Evolutionary conservation across 2,888 invertebrate species (phyloP).

Genomic region (Arenicola marina): DNA sequence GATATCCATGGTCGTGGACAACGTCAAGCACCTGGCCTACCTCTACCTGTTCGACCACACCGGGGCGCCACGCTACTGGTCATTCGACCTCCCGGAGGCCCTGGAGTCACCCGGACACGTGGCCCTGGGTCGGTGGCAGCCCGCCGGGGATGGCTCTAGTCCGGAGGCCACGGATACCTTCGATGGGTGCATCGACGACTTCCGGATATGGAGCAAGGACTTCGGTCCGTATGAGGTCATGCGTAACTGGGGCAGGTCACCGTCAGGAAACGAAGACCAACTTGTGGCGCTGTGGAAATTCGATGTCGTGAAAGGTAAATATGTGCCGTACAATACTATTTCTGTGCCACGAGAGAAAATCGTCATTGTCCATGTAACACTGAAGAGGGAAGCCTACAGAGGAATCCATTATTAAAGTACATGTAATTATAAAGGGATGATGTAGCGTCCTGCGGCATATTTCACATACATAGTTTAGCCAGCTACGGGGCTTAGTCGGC

Average conservation of each 20-base stretch:
- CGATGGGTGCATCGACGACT: conserved; percentile 36
- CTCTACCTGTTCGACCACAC: conserved; percentile 11
- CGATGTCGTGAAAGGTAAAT: conserved; percentile 13
- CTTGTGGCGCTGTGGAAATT: conserved; percentile 11
- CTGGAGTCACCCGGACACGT: conserved; percentile 19
- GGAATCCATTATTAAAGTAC: too few species aligned
- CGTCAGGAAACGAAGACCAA: conserved; percentile 7
- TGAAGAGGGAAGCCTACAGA: too few species aligned
- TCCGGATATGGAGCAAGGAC: conserved; percentile 31
- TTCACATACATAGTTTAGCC: too few species aligned
- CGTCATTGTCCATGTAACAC: too few species aligned
- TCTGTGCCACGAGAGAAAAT: too few species aligned
- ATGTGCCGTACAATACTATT: too few species aligned
- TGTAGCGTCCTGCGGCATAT: too few species aligned
- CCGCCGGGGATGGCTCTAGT: conserved; percentile 16
- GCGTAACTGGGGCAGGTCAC: conserved; percentile 30
- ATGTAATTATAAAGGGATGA: too few species aligned
- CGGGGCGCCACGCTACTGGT: neutral
- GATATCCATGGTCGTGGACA: conserved; percentile 21
- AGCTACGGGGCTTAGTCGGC: too few species aligned
- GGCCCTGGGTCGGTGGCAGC: conserved; percentile 33
- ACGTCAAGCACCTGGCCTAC: neutral
- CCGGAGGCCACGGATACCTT: conserved; percentile 12
- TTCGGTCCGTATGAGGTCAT: conserved; percentile 20
- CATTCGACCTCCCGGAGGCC: neutral